Percentiles rank a stretch among this genome's conserved stretches.
Conservation (phyloP, 2,113 vertebrate species). For the Cricetomys ansorgei region DNA sequence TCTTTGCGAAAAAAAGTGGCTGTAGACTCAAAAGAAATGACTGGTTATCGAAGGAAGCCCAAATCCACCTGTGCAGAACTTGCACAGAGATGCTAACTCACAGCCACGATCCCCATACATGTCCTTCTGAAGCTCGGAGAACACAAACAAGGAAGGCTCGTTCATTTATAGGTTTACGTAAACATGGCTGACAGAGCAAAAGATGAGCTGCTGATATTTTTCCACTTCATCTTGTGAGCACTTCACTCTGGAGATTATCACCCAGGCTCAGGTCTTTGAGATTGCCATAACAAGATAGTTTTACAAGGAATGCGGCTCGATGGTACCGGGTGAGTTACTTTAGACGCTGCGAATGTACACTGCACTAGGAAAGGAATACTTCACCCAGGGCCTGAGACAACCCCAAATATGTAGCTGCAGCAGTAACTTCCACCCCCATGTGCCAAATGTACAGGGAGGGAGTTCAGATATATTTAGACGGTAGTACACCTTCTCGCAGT, state of each 20-base stretch:
- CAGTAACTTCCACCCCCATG: neutral
- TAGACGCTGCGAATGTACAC: slow-evolving; percentile 14
- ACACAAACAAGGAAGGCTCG: slow-evolving; percentile 53
- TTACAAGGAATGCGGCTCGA: slow-evolving; percentile 45
- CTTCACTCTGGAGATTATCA: slow-evolving; percentile 77
- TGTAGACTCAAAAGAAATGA: slow-evolving; percentile 24
- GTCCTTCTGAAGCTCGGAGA: slow-evolving; percentile 31
- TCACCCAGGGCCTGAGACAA: neutral
- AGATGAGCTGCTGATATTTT: slow-evolving; percentile 72
- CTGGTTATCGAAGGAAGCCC: neutral
- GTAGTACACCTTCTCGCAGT: neutral
- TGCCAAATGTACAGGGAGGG: neutral
- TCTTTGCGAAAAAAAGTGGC: slow-evolving; percentile 45
- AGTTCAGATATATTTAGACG: neutral
- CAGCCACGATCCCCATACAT: slow-evolving; percentile 17
- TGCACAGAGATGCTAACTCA: neutral
- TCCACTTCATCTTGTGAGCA: slow-evolving; percentile 72
- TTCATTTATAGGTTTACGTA: slow-evolving; percentile 74
- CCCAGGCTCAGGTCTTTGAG: slow-evolving; percentile 1
- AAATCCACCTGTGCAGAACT: slow-evolving; percentile 17
- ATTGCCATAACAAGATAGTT: slow-evolving; percentile 61
- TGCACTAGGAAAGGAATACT: neutral
- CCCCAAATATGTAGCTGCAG: slow-evolving; percentile 61
- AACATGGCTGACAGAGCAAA: slow-evolving; percentile 78
- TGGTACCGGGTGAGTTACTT: slow-evolving; percentile 48